phyloP scores from a whole-genome alignment of 2,797 vertebrate genomes.

The Pelochelys cantorii region DNA sequence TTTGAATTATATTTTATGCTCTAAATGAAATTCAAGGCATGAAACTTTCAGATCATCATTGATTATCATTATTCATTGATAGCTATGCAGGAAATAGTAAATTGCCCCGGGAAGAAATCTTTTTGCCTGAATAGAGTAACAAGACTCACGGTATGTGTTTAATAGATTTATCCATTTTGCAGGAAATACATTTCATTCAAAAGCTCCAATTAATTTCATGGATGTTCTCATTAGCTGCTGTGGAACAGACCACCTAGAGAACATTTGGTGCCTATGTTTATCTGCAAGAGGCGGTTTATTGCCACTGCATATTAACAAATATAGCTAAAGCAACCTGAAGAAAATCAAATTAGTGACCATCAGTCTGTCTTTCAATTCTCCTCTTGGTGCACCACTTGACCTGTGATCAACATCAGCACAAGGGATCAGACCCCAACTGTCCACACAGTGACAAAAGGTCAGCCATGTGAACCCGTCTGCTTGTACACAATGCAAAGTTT shows the following conservation, averaged over 20 bases:
- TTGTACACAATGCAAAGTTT: not conserved
- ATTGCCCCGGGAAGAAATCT: slow-evolving; percentile 58
- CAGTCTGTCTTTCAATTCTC: not conserved
- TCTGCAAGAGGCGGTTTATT: rapidly evolving
- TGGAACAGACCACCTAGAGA: not conserved
- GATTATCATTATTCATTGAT: slow-evolving; percentile 14
- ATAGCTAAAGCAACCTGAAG: not conserved
- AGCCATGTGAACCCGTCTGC: not conserved
- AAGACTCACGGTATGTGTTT: slow-evolving; percentile 22
- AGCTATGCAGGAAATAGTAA: not conserved
- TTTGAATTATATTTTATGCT: not conserved
- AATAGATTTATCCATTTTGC: slow-evolving; percentile 76
- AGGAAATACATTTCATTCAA: slow-evolving; percentile 70
- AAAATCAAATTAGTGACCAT: not conserved
- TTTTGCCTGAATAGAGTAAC: slow-evolving; percentile 44
- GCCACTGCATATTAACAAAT: not conserved
- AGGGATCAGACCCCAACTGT: slow-evolving; percentile 7
- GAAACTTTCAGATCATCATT: slow-evolving; percentile 45
- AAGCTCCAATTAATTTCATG: slow-evolving; percentile 69
- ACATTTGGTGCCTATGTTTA: rapidly evolving
- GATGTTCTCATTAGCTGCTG: slow-evolving; percentile 5
- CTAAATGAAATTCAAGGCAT: slow-evolving; percentile 67
- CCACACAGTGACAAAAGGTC: slow-evolving; percentile 29
- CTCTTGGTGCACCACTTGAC: slow-evolving; percentile 3
- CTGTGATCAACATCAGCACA: not conserved